These are phyloP conservation scores for Galaxias olidus DNA, from an alignment of 2,797 vertebrate species.

Conservation along the genomic window DNA sequence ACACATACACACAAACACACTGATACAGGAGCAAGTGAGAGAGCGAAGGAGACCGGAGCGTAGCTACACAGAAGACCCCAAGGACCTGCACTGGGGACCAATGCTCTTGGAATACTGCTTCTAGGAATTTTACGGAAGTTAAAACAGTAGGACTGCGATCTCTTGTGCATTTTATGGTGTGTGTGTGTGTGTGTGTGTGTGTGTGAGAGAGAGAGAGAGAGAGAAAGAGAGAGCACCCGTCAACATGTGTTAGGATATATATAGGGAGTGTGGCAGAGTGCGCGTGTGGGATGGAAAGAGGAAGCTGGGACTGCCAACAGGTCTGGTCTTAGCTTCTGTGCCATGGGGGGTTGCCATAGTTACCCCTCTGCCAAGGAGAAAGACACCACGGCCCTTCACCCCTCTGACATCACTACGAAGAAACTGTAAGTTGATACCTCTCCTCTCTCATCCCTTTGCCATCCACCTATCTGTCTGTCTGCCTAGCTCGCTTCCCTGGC, in stretches of 20 bases:
- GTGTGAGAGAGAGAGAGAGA: slow-evolving; percentile 13
- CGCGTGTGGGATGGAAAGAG: slow-evolving; percentile 68
- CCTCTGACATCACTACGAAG: slow-evolving; percentile 56
- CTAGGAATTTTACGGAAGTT: neutral
- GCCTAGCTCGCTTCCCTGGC: neutral
- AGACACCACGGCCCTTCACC: slow-evolving; percentile 53
- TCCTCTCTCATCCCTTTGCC: neutral
- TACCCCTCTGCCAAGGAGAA: slow-evolving; percentile 67
- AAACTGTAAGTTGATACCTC: slow-evolving; percentile 69
- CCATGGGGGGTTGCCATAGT: slow-evolving; percentile 80
- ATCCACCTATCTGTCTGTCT: neutral
- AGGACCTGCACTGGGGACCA: neutral
- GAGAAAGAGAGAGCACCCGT: slow-evolving; percentile 13
- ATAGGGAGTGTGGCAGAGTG: slow-evolving; percentile 33
- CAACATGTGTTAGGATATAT: slow-evolving; percentile 28
- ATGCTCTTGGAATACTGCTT: slow-evolving; percentile 11
- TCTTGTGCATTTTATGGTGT: slow-evolving; percentile 18
- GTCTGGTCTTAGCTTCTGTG: slow-evolving; percentile 63
- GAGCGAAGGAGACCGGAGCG: slow-evolving; percentile 25
- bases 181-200: slow-evolving; percentile 37
- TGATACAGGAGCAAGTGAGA: slow-evolving; percentile 34
- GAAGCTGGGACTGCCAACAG: slow-evolving; percentile 51
- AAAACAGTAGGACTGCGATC: neutral
- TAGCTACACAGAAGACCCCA: neutral
- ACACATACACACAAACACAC: slow-evolving; percentile 58